Conservation (phyloP, 2,888 invertebrate genomes). For the Dolomedes plantarius region DNA sequence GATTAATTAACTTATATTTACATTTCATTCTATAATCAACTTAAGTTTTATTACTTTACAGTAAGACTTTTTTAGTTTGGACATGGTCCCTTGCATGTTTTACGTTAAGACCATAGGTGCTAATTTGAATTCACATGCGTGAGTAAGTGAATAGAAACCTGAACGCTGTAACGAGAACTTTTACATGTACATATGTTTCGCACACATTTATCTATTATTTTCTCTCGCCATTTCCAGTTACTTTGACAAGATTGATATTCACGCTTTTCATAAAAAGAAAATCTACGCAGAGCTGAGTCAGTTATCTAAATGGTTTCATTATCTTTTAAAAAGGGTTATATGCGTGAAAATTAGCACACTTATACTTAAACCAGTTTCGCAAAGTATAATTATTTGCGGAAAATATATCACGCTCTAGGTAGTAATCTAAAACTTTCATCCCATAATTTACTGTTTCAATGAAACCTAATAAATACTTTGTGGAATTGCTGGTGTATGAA, state of each 20-base stretch:
- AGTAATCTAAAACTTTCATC: too few species aligned
- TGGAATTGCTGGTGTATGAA: too few species aligned
- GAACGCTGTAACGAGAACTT: not conserved
- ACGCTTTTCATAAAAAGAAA: not conserved
- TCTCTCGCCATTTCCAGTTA: not conserved
- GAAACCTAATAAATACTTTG: too few species aligned
- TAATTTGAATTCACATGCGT: slow-evolving; percentile 49
- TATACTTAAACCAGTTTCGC: too few species aligned
- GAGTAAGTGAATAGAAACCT: slow-evolving; percentile 28
- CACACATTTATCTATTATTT: not conserved
- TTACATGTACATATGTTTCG: not conserved
- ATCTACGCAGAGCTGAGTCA: not conserved
- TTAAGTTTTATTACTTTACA: too few species aligned
- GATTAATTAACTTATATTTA: too few species aligned
- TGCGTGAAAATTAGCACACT: too few species aligned
- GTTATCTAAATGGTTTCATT: not conserved
- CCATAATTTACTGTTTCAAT: too few species aligned
- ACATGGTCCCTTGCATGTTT: slow-evolving; percentile 22
- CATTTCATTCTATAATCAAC: too few species aligned
- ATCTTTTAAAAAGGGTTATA: not conserved
- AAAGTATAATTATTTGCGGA: too few species aligned
- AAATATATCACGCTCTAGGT: too few species aligned
- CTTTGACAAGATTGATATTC: not conserved
- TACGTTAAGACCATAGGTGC: too few species aligned
- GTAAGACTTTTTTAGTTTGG: not conserved